Evolutionary conservation across 1,140 invertebrate genomes (phyloP), one percentile per base, ranked within the genome.

Genomic region (Doryteuthis pealeii): DNA sequence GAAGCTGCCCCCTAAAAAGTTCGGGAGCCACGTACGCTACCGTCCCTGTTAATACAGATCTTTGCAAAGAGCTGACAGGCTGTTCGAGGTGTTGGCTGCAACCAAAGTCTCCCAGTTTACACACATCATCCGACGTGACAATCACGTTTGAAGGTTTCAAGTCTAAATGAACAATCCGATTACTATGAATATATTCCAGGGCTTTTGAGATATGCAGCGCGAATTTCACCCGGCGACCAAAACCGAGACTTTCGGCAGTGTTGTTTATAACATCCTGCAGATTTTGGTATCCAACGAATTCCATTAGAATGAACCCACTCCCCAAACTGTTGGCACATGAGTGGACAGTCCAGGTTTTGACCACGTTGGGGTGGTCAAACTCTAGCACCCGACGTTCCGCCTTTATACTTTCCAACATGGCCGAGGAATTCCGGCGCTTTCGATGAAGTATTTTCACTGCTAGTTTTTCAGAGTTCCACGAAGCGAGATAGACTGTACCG

Each of bases 41-140:
- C 4, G 93, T 94, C 62, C 93, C 93, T 87, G 84, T 83, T 65
- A 86, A 74, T 14, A 71, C 40, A 18, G 81, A 80, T n/a, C 79
- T 77, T 4, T 78, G 79, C 28, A 31, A 4, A 62, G 2, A n/a
- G 65, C 79, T 82, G 0, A 78, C 73, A 40, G 75, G 77, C 14
- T 31, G 54, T 40, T 81, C 79, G 30, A 85, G 30, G 28, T 72
- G 76, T 54, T 84, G 80, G 32, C 86, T 86, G 71, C 91, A 92
- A 26, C 93, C 93, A 87, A 95, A 94, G 86, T 94, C 94, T 22
- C 91, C 92, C 1, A 94, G 85, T 85, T 94, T 94, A 77, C 92
- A 92, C 4, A 87, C 81, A 71, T 90, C 90, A 22, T 79, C 70
- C 15, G 76, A 43, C 1, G 81, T 78, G 62, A 94, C 87, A 69